Evolutionary conservation across 2,888 invertebrate species (phyloP).

Genomic region (Troides aeacus): DNA sequence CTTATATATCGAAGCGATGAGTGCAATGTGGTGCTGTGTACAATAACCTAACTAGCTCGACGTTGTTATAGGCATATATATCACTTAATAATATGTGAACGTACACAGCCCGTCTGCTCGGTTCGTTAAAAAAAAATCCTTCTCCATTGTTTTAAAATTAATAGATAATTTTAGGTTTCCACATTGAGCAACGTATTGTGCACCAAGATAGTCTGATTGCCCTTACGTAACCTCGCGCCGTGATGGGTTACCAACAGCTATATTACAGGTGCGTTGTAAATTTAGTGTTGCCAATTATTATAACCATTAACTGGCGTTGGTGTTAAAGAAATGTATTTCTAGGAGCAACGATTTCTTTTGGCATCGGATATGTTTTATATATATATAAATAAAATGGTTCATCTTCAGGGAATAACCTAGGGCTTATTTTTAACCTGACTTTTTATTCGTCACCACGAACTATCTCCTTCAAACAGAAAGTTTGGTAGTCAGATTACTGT

Average conservation of each 20-base stretch:
- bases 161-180: conserved; percentile 23
- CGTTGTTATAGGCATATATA: no score
- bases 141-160: conserved; percentile 7
- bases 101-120: conserved; percentile 5
- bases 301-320: neutral
- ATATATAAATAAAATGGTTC: conserved; percentile 4
- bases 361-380: neutral
- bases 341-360: neutral
- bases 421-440: no score
- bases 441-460: no score
- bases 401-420: neutral
- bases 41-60: no score
- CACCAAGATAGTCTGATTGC: conserved; percentile 25
- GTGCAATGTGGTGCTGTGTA: neutral
- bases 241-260: conserved; percentile 26
- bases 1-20: no score
- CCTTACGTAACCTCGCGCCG: conserved; percentile 25
- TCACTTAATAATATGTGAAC: neutral
- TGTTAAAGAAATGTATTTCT: conserved; percentile 6
- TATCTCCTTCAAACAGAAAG: no score
- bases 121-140: neutral
- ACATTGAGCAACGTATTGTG: conserved; percentile 19
- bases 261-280: conserved; percentile 30
- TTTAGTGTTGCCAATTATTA: conserved; percentile 23
- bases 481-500: no score